Base-by-base conservation (phyloP, 2,113 vertebrate species). In the Telmatochromis sp. region DNA sequence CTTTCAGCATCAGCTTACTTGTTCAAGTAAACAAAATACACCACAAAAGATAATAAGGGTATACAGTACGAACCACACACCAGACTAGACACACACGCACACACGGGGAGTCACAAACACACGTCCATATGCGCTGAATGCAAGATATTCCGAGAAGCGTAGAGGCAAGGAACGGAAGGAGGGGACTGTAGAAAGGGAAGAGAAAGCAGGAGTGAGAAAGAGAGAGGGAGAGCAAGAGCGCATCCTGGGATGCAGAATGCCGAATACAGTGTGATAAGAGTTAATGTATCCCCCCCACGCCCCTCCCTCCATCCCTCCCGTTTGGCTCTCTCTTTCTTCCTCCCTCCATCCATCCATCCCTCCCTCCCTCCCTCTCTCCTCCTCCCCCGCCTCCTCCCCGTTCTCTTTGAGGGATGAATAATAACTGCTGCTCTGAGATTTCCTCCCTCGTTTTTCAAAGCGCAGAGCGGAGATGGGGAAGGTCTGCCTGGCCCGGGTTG, bases 371-470 rank as follows among this genome's bases (percentile, higher is more conserved):
- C 86, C 23, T 91, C 91, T 94, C 89, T 94, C 94, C 92, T 93
- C 82, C 92, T 60, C 90, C 91, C 19, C 89, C 51, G 17, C 91
- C 92, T 86, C 93, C 91, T 92, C 95, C 91, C 92, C 85, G 89
- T 94, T 95, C 93, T 95, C 95, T 96, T 96, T 95, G 94, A 95
- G 94, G 95, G 95, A 96, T 96, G 95, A 96, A 96, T 96, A 96
- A 96, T 96, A 96, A 96, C 95, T 95, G 95, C 95, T 94, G 94
- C 95, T 95, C 94, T 93, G 95, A 95, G 94, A 95, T 95, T 95
- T 95, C 94, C 93, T 95, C 94, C 93, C 93, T 96, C 94, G 93
- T 96, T 95, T 95, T 96, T 96, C 94, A 95, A 95, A 96, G 95
- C 86, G 90, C 90, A 89, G 95, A 94, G 73, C 92, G 88, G 94